Evolutionary conservation across 1,140 invertebrate genomes (phyloP), one percentile per base, ranked within the genome.

Genomic region (Maniola jurtina): DNA sequence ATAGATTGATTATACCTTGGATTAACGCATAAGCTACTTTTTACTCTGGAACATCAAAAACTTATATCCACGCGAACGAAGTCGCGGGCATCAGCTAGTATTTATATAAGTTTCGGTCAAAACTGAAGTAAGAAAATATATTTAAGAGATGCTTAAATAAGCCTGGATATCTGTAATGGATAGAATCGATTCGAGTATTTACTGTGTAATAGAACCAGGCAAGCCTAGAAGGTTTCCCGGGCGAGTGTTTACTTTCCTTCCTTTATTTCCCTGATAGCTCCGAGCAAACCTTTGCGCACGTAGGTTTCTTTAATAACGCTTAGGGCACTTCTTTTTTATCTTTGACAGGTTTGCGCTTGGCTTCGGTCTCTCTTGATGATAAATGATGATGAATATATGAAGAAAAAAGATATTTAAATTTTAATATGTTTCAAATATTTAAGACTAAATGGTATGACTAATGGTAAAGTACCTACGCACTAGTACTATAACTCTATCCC

Each of bases 311-410:
- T 45, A 45, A 45, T 45, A 45, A 45, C 42, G 42, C 42, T 38
- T 11, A 45, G 10, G 42, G 42, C 42, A 45, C 42, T 5, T 11
- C 9, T 45, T 45, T 11, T 11, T 45, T 45, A 45, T 45, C 42
- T 45, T 45, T 45, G 42, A 45, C 42, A 45, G 11, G 42, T 45
- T 25, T 11, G 13, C 5, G 42, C 5, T 13, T 45, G 42, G 52
- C n/a, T 57, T 25, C 59, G 65, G 58, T 52, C 25, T 55, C 25
- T 16, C 3, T 54, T 9, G 38, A 40, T 45, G 42, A 45, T 45
- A 45, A 45, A 45, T 45, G 42, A 9, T 42, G 40, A 42, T 42
- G 10, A 42, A 42, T 42, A 11, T 11, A 45, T 45, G 42, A 45
- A 11, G 9, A 11, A 45, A 45, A 9, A 6, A 11, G 9, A 0